A percentile compares a stretch with the other conserved stretches of the same genome.
Conservation (phyloP, 2,797 vertebrate species). For the Moxostoma hubbsi region DNA sequence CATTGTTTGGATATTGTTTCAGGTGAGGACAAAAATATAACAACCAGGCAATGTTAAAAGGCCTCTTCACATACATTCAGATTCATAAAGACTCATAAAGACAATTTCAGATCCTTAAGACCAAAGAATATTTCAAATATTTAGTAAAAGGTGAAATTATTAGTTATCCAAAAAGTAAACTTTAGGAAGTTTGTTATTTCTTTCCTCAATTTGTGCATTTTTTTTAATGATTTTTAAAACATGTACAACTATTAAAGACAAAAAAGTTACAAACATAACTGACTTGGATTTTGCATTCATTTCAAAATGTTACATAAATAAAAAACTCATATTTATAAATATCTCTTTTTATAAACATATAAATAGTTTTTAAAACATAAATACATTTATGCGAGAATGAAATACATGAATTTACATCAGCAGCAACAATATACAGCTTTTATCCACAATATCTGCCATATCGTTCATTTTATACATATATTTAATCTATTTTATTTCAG, state of each 20-base stretch:
- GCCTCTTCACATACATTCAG: not conserved
- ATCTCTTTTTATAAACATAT: constrained; percentile 99
- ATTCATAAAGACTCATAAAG: not conserved
- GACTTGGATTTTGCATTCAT: constrained; percentile 89
- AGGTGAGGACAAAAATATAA: no score
- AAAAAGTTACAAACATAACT: constrained; percentile 92
- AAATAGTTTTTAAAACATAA: constrained; percentile 99
- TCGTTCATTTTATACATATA: constrained; percentile 77
- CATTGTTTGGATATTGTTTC: no score
- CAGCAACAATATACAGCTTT: constrained; percentile 91
- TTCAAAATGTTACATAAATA: constrained; percentile 99
- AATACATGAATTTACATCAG: constrained; percentile 95
- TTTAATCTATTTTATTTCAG: constrained; percentile 66
- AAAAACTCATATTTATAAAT: constrained; percentile 98
- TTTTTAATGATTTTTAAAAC: constrained; percentile 78
- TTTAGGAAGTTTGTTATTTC: constrained; percentile 3
- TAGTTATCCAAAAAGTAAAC: not conserved
- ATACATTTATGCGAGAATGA: constrained; percentile 97
- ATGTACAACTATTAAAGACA: constrained; percentile 91
- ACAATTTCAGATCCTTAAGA: not conserved
- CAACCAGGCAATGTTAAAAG: no score
- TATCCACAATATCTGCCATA: constrained; percentile 85
- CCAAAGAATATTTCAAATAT: not conserved
- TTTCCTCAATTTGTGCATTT: constrained; percentile 76
- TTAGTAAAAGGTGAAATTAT: not conserved